Conservation (phyloP, 2,888 invertebrate genomes). For the Oasisia sp. region DNA sequence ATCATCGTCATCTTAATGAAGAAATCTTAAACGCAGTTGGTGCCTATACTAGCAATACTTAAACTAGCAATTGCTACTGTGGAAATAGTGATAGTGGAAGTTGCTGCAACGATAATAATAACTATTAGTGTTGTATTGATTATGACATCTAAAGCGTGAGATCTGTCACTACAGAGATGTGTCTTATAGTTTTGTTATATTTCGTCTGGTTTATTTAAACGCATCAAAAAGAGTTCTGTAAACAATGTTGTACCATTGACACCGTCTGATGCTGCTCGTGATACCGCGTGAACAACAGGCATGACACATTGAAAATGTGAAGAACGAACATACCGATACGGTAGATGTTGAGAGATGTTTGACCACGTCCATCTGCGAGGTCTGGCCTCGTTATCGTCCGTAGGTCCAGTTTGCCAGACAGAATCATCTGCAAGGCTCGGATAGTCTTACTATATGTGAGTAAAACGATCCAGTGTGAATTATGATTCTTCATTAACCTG, state of each 20-base stretch:
- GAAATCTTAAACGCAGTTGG: not conserved
- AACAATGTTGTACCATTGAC: not conserved
- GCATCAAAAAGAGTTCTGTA: not conserved
- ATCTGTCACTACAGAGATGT: not conserved
- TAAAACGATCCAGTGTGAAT: too few species aligned
- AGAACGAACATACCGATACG: too few species aligned
- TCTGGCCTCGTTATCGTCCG: too few species aligned
- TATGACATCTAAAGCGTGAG: not conserved
- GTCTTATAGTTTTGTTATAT: not conserved
- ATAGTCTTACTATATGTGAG: too few species aligned
- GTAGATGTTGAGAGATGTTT: too few species aligned
- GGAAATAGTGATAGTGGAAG: not conserved
- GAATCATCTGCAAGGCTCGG: too few species aligned
- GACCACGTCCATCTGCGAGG: too few species aligned
- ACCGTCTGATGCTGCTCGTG: not conserved
- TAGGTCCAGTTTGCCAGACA: too few species aligned
- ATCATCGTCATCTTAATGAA: not conserved
- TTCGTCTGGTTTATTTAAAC: not conserved
- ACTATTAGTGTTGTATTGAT: too few species aligned
- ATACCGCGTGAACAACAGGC: not conserved
- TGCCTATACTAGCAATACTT: not conserved
- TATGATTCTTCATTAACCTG: too few species aligned
- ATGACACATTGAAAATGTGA: not conserved
- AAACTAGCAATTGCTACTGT: not conserved
- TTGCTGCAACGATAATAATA: not conserved